Base-by-base conservation (phyloP, 2,888 invertebrate genomes). In the Mesochorus sp. region DNA sequence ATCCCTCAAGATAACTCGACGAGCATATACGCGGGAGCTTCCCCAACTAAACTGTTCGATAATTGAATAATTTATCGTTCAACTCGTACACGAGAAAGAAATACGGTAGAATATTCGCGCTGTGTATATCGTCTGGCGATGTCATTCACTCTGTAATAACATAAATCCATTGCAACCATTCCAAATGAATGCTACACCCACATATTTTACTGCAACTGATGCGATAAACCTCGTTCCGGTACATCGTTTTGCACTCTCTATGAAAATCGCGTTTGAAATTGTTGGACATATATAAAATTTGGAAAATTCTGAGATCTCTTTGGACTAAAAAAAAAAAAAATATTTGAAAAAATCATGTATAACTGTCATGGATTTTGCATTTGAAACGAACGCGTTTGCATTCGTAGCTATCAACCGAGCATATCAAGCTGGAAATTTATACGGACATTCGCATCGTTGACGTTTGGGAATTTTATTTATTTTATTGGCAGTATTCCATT, bases 1-100 rank as follows among this genome's bases (percentile, higher is more conserved):
- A 68, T 57, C 68, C 47, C 47, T n/a, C 24, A 3, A 24, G 24
- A 47, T 68, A 26, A 21, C 24, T 28, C 12, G 12, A 4, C n/a
- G 34, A 37, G 17, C n/a, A 24, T 34, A 47, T n/a, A n/a, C n/a
- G n/a, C 47, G 21, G 21, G 24, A 28, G 14, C 44, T 68, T 57
- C 28, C 44, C 28, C n/a, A 44, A 3, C 42, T 44, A 28, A 14
- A 8, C 39, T 14, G 55, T 31, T 68, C 68, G 68, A 31, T 68
- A 68, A 68, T 68, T 68, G 57, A 57, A 68, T 57, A 68, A 68
- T 68, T 44, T 47, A 59, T 34, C 21, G 57, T 6, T 24, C 14
- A 24, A 53, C 6, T 8, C 8, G 14, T 14, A 28, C 14, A 5
- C 61, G 14, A 2, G 61, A 14, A 59, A 39, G 59, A 21, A 26